Evolutionary conservation across 37 sponge, comb jelly and placozoan species (phyloP), one percentile per base, ranked within the genome.

Genomic region (Ephydatia muelleri): DNA sequence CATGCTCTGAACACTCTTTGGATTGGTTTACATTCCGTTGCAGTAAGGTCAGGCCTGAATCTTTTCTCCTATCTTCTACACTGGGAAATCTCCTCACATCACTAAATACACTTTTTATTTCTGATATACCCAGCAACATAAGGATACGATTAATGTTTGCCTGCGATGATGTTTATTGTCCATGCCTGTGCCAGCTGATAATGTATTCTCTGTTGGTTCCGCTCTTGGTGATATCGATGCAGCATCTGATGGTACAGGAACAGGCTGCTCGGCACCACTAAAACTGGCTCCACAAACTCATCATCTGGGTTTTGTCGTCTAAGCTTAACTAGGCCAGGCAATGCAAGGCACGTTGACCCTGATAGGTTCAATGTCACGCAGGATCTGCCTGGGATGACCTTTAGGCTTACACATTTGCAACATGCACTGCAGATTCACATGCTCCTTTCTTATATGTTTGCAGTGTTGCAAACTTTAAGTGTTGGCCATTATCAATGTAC

Each of bases 361-460:
- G 57, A 57, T 57, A 57, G 12, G 57, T 57, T 57, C 57, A 57
- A 57, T 57, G 57, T 57, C 57, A 57, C 16, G 57, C 57, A 57
- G 57, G 19, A 57, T 57, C 14, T 57, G 1, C 57, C 57, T 57
- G 57, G 57, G 57, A 57, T 11, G 57, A 57, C 57, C 57, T 11
- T 57, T 16, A 57, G 57, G 19, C 57, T 57, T 57, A 57, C 19
- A 57, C 16, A 57, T 57, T 57, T 57, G 57, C 57, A 57, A 57
- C 57, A 57, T 57, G 57, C 6, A 57, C 57, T 57, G 12, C 57
- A 57, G 6, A 57, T 57, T 16, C 16, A 14, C 19, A 57, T 11
- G 57, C 57, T 57, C 57, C 57, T 57, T 57, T 57, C 57, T 57
- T 57, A 57, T 57, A 57, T 57, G 57, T 57, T 57, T 57, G 57